A percentile compares a stretch with the other conserved stretches of the same genome.
phyloP scores from a whole-genome alignment of 1,140 invertebrate genomes.

The Microplitis mediator region DNA sequence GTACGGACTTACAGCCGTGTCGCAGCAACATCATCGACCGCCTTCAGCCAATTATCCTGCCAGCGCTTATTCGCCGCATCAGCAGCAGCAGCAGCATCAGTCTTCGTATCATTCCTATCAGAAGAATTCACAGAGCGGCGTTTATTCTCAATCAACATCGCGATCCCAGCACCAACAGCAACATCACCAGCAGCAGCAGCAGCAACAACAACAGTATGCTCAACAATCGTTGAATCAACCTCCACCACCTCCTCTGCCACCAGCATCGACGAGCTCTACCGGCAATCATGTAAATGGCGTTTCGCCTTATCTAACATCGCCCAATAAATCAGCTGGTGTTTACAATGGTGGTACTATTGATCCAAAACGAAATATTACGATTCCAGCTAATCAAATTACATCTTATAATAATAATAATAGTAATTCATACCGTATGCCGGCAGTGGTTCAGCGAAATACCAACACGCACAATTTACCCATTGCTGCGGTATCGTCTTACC shows the following conservation, averaged over 20 bases:
- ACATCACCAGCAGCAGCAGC: constrained; percentile 14
- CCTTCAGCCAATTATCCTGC: constrained; percentile 35
- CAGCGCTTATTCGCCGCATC: constrained; percentile 42
- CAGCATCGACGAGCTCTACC: constrained; percentile 9
- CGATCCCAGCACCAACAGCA: constrained; percentile 32
- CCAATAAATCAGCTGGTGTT: constrained; percentile 34
- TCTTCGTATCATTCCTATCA: constrained; percentile 57
- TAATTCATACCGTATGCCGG: constrained; percentile 30
- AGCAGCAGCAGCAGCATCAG: constrained; percentile 24
- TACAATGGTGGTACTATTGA: constrained; percentile 47
- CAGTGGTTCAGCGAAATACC: constrained; percentile 33
- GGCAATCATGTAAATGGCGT: constrained; percentile 16
- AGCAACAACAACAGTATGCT: constrained; percentile 16
- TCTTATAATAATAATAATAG: constrained; percentile 20
- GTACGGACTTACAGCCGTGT: constrained; percentile 39
- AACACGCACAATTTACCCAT: constrained; percentile 64
- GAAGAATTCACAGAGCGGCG: constrained; percentile 40
- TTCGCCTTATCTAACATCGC: constrained; percentile 30
- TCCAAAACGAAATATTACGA: constrained; percentile 35
- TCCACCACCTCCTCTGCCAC: constrained; percentile 20
- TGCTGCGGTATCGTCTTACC: constrained; percentile 60
- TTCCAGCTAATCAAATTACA: constrained; percentile 13
- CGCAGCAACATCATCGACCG: constrained; percentile 47
- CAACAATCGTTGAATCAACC: neutral
- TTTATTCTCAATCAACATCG: constrained; percentile 34